phyloP scores from a whole-genome alignment of 35 echinoderm and acorn worm genomes.

The Anneissia japonica region DNA sequence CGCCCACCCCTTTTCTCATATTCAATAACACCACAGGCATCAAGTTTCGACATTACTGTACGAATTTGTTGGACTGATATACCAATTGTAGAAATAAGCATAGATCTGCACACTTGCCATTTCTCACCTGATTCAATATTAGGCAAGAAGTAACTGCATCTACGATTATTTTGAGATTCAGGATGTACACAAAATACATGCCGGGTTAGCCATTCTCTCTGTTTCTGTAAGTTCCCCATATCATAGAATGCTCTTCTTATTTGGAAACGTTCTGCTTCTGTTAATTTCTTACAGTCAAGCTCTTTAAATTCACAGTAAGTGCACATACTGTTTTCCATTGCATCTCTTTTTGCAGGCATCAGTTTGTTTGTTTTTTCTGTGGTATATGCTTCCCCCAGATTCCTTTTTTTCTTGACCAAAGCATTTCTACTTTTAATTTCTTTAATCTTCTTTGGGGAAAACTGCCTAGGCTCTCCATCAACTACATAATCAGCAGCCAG shows the following conservation, averaged over 20 bases:
- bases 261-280: neutral
- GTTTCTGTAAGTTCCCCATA: neutral
- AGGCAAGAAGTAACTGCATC: slow-evolving; percentile 10
- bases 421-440: too few relatives aligned
- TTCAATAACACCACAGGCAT: slow-evolving; percentile 5
- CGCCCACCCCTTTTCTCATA: slow-evolving; percentile 36
- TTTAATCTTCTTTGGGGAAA: too few relatives aligned
- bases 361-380: slow-evolving; percentile 13
- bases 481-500: too few relatives aligned
- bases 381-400: neutral
- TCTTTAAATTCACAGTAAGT: neutral
- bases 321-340: neutral
- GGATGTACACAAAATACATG: too few relatives aligned
- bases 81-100: slow-evolving; percentile 38
- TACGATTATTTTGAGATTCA: neutral
- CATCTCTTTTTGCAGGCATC: neutral
- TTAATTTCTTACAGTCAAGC: neutral
- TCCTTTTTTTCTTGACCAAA: slow-evolving; percentile 27
- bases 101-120: slow-evolving; percentile 9
- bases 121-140: neutral
- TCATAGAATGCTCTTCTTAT: slow-evolving; percentile 5
- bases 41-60: neutral
- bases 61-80: neutral
- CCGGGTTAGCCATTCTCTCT: slow-evolving; percentile 41
- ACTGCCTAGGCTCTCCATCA: too few relatives aligned